Percentiles rank a stretch among this genome's conserved stretches.
phyloP scores from a whole-genome alignment of 2,113 vertebrate species.

The Neogobius melanostomus region DNA sequence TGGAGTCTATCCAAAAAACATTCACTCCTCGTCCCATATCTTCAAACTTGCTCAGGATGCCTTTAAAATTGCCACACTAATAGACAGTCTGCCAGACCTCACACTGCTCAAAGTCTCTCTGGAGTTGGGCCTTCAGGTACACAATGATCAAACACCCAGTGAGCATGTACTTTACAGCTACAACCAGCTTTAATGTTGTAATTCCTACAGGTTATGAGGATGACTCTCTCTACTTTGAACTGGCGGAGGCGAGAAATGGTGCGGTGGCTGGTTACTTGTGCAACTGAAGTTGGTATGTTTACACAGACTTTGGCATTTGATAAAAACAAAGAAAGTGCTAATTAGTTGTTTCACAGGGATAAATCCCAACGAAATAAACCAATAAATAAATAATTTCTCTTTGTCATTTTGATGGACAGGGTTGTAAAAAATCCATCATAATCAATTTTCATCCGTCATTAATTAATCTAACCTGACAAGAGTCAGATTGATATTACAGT shows the following conservation, averaged over 20 bases:
- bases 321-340: no score
- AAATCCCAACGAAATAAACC: no score
- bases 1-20: slow-evolving; percentile 69
- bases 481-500: no score
- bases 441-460: no score
- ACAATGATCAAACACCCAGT: neutral
- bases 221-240: slow-evolving; percentile 68
- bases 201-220: slow-evolving; percentile 59
- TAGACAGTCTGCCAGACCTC: slow-evolving; percentile 66
- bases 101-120: slow-evolving; percentile 69
- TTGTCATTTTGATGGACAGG: no score
- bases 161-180: neutral
- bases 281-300: slow-evolving; percentile 65
- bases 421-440: no score
- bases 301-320: no score
- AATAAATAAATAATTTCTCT: no score
- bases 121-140: slow-evolving; percentile 69
- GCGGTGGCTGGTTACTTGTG: slow-evolving; percentile 67
- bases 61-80: slow-evolving; percentile 68
- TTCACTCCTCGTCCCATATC: slow-evolving; percentile 69
- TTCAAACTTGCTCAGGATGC: slow-evolving; percentile 70
- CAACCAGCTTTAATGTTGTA: neutral
- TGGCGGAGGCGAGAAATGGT: slow-evolving; percentile 69
- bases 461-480: no score
- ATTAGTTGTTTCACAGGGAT: no score